Conservation (phyloP, 1,140 invertebrate species). For the Drosophila orena region DNA sequence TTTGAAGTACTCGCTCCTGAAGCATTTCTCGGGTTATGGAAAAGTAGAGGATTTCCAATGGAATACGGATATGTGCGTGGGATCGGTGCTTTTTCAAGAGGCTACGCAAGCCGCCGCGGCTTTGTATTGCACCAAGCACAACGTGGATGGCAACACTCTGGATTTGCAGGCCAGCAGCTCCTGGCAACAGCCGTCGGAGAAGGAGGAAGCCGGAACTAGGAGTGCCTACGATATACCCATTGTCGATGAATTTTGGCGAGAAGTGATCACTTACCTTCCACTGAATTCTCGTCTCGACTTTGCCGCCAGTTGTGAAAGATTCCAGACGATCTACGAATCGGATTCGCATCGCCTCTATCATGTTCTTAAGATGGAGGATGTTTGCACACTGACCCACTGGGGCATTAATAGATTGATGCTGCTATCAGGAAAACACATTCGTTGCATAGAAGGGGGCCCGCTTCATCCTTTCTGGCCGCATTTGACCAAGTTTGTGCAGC, state of each 20-base stretch:
- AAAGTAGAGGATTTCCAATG: neutral
- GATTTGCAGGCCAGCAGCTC: neutral
- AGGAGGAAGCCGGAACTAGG: neutral
- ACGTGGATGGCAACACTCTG: neutral
- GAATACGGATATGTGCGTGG: neutral
- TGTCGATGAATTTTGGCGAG: neutral
- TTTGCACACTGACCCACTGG: neutral
- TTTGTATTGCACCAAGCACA: neutral
- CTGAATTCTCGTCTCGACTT: neutral
- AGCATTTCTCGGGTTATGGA: neutral
- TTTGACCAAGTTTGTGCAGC: neutral
- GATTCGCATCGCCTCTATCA: neutral
- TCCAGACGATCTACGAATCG: neutral
- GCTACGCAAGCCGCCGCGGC: neutral
- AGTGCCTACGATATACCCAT: neutral
- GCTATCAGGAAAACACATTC: neutral
- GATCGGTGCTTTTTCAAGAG: constrained; percentile 1
- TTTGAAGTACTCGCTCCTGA: neutral
- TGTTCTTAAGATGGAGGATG: neutral
- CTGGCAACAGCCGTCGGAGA: neutral
- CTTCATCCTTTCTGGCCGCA: neutral
- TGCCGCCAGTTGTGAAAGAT: neutral
- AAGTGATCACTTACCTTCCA: neutral
- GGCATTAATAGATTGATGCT: neutral
- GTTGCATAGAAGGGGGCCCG: neutral